Evolutionary conservation across 1,140 invertebrate genomes (phyloP).

Genomic region (Solenopsis invicta): DNA sequence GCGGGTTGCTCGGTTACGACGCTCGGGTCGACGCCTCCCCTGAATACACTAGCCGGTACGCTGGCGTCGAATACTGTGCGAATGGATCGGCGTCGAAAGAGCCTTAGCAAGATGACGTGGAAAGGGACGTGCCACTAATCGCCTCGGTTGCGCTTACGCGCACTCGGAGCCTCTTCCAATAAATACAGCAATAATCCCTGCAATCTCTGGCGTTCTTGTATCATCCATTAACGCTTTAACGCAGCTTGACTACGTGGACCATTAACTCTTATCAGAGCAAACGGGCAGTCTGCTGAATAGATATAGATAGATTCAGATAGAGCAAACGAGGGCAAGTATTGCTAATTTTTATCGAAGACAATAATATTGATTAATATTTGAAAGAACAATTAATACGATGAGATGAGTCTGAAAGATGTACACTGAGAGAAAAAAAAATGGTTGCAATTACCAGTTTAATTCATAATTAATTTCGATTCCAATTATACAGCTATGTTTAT

Average conservation of each 20-base stretch:
- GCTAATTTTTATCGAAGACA: not conserved
- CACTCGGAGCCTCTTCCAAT: not conserved
- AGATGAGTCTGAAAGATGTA: not conserved
- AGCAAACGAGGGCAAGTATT: too few species aligned
- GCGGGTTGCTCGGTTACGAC: constrained; percentile 5
- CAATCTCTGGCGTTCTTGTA: not conserved
- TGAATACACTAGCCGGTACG: not conserved
- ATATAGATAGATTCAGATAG: too few species aligned
- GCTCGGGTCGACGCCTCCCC: constrained; percentile 7
- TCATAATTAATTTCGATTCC: too few species aligned
- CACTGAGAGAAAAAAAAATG: too few species aligned
- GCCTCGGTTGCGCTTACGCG: not conserved
- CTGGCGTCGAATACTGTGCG: not conserved
- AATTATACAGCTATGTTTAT: too few species aligned
- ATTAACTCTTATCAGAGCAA: not conserved
- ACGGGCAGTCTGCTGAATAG: not conserved
- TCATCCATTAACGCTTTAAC: not conserved
- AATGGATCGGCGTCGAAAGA: constrained; percentile 19
- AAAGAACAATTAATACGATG: not conserved
- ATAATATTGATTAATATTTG: not conserved
- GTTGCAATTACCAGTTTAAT: too few species aligned
- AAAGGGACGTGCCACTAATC: not conserved
- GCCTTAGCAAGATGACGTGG: not conserved
- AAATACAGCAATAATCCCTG: constrained; percentile 18
- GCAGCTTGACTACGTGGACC: not conserved